Evolutionary conservation across 2,113 vertebrate species (phyloP), one percentile per base, ranked within the genome.

Genomic region (Pao palembangensis): DNA sequence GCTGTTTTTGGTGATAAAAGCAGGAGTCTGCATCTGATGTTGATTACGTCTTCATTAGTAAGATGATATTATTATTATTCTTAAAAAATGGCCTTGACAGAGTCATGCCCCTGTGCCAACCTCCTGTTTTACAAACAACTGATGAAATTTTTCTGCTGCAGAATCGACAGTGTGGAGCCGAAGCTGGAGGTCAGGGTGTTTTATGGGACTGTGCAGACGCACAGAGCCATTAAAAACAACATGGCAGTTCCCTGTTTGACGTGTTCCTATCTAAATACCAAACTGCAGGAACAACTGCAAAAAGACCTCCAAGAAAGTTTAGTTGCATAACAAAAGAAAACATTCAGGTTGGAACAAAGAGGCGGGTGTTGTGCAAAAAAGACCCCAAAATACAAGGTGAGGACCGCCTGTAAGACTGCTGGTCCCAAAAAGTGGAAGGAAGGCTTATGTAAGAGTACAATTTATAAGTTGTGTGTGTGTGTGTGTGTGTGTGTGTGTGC

Each of bases 171-270:
- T 42, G 8, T 5, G 43, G 16, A 15, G 34, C 25, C 43, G n/a
- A 15, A 48, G 47, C 57, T 50, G 20, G 50, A 71, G 47, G 38
- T 64, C 51, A 52, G 55, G 23, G 49, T 58, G 53, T 55, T 58
- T 68, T 75, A 52, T 46, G 51, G 31, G 55, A n/a, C 48, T 53
- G 50, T 14, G 51, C 4, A 49, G 52, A 67, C n/a, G 46, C 49
- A 31, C 34, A 31, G n/a, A 28, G 31, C n/a, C 46, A 42, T 63
- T 50, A 23, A 69, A 64, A 60, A 69, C 57, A 78, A 76, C 79
- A 80, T 57, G 38, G 68, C 72, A 48, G 28, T 14, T 61, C 70
- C 65, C 55, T 66, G 59, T 80, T 82, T 80, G 71, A 73, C 74
- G 51, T 38, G 69, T 78, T 67, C 55, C 71, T 51, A 51, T 75